Evolutionary conservation across 2,113 vertebrate genomes (phyloP).

Genomic region (Zosterops borbonicus): DNA sequence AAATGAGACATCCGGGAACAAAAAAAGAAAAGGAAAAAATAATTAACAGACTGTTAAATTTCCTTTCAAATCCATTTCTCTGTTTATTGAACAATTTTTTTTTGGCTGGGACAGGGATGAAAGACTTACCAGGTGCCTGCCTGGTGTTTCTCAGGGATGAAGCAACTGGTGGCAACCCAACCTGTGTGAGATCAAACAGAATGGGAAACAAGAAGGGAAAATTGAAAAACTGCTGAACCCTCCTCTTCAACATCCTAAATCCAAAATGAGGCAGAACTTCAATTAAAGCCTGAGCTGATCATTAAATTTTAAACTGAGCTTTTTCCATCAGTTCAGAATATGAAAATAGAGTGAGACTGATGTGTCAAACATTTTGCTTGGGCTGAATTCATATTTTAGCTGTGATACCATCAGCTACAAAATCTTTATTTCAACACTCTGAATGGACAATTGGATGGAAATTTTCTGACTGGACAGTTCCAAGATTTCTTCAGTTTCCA

Average conservation of each 20-base stretch:
- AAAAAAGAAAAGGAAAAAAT: not conserved
- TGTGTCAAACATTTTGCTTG: not conserved
- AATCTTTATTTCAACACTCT: not conserved
- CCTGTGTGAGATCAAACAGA: conserved; percentile 30
- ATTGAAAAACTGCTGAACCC: not conserved
- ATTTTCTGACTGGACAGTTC: not conserved
- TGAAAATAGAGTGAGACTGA: not conserved
- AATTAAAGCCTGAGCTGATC: not conserved
- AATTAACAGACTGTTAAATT: not conserved
- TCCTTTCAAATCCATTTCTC: not conserved
- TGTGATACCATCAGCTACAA: not conserved
- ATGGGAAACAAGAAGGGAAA: not conserved
- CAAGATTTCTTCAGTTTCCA: not conserved
- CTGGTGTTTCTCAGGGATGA: not conserved
- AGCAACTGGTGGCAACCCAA: not conserved
- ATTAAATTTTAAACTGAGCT: not conserved
- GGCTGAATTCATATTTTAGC: not conserved
- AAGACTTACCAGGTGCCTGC: conserved; percentile 15
- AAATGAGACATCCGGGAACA: not conserved
- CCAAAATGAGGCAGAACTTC: not conserved
- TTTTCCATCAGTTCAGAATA: not conserved
- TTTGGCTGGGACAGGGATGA: not conserved
- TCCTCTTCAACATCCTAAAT: not conserved
- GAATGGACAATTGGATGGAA: not conserved
- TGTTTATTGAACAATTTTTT: not conserved